Base-by-base conservation (phyloP, 1,140 invertebrate species). In the Drosophila quadrilineata region DNA sequence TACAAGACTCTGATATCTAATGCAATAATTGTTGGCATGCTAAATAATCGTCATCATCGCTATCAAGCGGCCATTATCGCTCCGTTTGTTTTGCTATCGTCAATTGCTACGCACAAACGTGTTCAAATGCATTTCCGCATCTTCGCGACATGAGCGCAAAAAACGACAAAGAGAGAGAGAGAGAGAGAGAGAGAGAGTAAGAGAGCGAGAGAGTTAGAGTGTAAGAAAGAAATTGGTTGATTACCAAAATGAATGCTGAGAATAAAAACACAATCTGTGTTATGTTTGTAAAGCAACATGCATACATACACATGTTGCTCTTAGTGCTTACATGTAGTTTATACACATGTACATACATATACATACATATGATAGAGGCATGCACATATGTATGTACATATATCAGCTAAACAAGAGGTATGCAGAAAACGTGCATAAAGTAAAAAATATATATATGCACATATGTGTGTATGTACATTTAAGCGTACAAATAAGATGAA, bases 101-200 rank as follows among this genome's bases (percentile, higher is more conserved):
- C 31, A 19, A 29, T 24, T 36, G 65, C 66, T 74, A 84, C 79
- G 79, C 79, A 85, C 49, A 84, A 68, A 84, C 79, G 79, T 84
- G 79, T 71, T 85, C 74, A 85, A 85, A 85, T 85, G 79, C 74
- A 79, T 60, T 84, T 84, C 79, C 79, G 79, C 66, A 59, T 29
- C 6, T 45, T 2, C 43, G n/a, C n/a, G 40, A 26, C 38, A 49
- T 45, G 46, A 48, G n/a, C n/a, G n/a, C n/a, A n/a, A 64, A 62
- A 75, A 57, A 76, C 59, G 33, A 35, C 6, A 24, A 8, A 49
- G 10, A 41, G 5, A 29, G n/a, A 38, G 2, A 36, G 1, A 46
- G 5, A 53, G n/a, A 54, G 17, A 29, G 12, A n/a, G n/a, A 43
- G 1, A 38, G 5, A 6, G 14, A 38, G 1, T 16, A 4, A 19